A percentile compares a stretch with the other conserved stretches of the same genome.
Evolutionary conservation across 2,888 invertebrate genomes (phyloP).

Genomic region (Chrysolina americana): DNA sequence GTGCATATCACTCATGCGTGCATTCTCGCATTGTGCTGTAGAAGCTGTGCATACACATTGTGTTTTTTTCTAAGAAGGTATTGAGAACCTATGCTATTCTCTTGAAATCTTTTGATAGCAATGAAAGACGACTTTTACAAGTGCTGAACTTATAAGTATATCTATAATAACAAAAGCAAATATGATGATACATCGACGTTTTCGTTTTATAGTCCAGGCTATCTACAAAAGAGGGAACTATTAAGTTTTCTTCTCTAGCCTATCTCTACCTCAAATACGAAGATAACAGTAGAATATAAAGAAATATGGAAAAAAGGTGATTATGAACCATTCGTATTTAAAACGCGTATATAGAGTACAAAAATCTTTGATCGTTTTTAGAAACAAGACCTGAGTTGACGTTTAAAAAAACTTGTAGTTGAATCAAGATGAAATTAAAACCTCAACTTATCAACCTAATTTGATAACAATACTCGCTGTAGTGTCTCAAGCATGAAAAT

Average conservation of each 20-base stretch:
- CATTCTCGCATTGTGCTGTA: not conserved
- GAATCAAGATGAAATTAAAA: no score
- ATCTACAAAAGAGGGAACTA: not conserved
- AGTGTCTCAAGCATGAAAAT: no score
- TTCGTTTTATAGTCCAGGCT: not conserved
- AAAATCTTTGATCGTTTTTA: no score
- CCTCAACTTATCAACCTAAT: no score
- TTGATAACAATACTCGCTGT: no score
- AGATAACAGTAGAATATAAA: no score
- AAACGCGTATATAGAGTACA: no score
- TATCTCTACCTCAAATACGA: no score
- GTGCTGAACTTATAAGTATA: conserved; percentile 12
- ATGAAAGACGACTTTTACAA: conserved; percentile 1
- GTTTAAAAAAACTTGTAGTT: no score
- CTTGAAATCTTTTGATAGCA: not conserved
- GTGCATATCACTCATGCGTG: not conserved
- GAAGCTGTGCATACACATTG: not conserved
- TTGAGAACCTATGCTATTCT: not conserved
- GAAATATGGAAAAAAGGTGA: no score
- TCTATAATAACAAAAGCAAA: conserved; percentile 4
- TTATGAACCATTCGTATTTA: no score
- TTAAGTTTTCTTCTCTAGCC: not conserved
- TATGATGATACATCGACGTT: not conserved
- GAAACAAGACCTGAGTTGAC: no score
- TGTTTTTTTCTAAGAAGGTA: not conserved